phyloP scores from a whole-genome alignment of 2,797 vertebrate genomes.

The Pipistrellus nathusii region DNA sequence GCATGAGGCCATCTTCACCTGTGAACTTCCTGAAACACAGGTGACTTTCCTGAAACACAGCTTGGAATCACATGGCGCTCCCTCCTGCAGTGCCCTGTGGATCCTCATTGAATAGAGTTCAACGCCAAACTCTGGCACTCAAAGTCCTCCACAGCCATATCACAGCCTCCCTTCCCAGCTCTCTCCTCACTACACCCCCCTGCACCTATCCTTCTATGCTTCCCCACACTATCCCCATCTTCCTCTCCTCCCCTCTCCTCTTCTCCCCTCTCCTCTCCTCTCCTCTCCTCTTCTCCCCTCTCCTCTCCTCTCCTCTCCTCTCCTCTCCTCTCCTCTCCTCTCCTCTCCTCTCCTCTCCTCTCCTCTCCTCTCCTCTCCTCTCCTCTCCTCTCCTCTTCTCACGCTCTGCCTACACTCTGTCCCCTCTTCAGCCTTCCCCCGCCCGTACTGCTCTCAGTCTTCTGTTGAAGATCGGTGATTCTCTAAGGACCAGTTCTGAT shows the following conservation, averaged over 20 bases:
- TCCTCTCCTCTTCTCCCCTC: no score
- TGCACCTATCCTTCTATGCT: rapidly evolving
- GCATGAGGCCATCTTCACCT: not conserved
- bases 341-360: no score
- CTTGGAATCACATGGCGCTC: rapidly evolving
- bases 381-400: no score
- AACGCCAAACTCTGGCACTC: not conserved
- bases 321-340: no score
- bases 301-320: no score
- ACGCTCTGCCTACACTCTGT: not conserved
- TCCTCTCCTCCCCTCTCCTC: no score
- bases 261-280: no score
- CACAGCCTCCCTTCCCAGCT: no score
- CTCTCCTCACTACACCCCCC: not conserved
- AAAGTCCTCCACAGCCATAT: not conserved
- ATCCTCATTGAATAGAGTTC: not conserved
- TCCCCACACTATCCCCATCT: not conserved
- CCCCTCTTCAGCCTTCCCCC: not conserved
- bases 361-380: no score
- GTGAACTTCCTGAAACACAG: not conserved
- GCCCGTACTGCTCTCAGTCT: not conserved
- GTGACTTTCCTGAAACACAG: not conserved
- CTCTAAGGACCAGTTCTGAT: not conserved
- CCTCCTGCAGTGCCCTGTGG: not conserved
- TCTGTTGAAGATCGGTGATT: not conserved